phyloP scores from a whole-genome alignment of 1,140 invertebrate genomes.

The Achroia grisella region DNA sequence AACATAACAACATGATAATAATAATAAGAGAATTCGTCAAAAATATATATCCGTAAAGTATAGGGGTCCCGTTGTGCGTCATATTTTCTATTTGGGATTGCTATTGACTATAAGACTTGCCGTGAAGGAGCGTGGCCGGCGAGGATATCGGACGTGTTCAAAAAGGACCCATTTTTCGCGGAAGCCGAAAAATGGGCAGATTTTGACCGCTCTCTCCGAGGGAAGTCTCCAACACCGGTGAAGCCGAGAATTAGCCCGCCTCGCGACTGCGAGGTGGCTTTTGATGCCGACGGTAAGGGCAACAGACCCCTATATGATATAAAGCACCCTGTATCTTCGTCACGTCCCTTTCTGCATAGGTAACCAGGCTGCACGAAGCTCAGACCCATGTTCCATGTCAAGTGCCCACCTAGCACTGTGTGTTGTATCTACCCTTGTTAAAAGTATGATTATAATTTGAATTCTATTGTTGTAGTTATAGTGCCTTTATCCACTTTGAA shows the following conservation, averaged over 20 bases:
- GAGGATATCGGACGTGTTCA: constrained; percentile 61
- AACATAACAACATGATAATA: constrained; percentile 4
- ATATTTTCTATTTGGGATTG: constrained; percentile 12
- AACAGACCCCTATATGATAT: constrained; percentile 30
- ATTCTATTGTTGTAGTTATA: constrained; percentile 1
- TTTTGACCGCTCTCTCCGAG: constrained; percentile 70
- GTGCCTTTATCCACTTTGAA: not conserved
- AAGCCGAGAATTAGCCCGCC: constrained; percentile 79
- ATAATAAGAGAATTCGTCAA: constrained; percentile 3
- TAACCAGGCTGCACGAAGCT: not conserved
- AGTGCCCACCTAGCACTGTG: not conserved
- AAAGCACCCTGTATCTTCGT: constrained; percentile 45
- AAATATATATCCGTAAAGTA: constrained; percentile 11
- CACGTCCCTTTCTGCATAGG: constrained; percentile 26
- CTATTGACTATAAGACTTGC: constrained; percentile 64
- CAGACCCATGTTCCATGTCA: not conserved
- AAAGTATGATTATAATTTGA: too few relatives aligned
- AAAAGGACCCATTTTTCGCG: constrained; percentile 68
- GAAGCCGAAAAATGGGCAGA: constrained; percentile 69
- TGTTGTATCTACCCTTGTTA: not conserved
- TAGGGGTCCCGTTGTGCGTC: constrained; percentile 18
- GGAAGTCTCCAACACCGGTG: constrained; percentile 78
- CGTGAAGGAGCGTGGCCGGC: constrained; percentile 62
- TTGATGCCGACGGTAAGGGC: constrained; percentile 80
- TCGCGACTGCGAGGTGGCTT: constrained; percentile 78